Percentiles rank a stretch among this genome's conserved stretches.
Conservation (phyloP, 2,113 vertebrate species). For the Empidonax traillii region DNA sequence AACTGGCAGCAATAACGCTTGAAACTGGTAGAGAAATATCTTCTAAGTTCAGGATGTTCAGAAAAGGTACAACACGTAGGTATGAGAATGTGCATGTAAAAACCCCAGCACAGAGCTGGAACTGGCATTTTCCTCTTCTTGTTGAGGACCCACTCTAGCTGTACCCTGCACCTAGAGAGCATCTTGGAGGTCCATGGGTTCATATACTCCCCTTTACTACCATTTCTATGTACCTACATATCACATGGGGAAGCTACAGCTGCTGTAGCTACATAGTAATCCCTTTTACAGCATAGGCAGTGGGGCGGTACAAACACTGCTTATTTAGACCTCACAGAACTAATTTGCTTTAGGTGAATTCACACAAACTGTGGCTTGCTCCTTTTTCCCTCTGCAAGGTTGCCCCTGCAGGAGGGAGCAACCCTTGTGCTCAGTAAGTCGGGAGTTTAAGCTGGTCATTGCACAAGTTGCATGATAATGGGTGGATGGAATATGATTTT, state of each 20-base stretch:
- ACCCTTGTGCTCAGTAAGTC: neutral
- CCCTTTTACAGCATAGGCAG: neutral
- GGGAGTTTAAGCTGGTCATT: neutral
- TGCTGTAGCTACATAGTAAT: neutral
- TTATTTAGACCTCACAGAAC: neutral
- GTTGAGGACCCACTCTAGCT: neutral
- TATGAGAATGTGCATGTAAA: too few relatives aligned
- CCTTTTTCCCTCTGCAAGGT: neutral
- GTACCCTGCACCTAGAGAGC: neutral
- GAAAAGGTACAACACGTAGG: neutral
- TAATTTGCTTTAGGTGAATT: neutral
- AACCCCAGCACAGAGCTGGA: accelerated
- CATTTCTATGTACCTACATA: neutral
- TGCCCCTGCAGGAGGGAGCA: neutral
- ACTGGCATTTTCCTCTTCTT: neutral
- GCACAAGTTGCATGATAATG: neutral
- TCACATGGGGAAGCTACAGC: neutral
- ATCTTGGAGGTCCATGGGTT: neutral
- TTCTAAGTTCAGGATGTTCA: neutral
- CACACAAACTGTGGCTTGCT: neutral
- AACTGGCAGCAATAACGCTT: neutral
- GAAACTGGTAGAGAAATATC: neutral
- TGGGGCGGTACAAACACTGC: neutral
- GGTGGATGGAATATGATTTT: neutral
- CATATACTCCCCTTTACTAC: neutral